Base-by-base conservation (phyloP, 2,888 invertebrate genomes). In the Branchipolynoe longqiensis region DNA sequence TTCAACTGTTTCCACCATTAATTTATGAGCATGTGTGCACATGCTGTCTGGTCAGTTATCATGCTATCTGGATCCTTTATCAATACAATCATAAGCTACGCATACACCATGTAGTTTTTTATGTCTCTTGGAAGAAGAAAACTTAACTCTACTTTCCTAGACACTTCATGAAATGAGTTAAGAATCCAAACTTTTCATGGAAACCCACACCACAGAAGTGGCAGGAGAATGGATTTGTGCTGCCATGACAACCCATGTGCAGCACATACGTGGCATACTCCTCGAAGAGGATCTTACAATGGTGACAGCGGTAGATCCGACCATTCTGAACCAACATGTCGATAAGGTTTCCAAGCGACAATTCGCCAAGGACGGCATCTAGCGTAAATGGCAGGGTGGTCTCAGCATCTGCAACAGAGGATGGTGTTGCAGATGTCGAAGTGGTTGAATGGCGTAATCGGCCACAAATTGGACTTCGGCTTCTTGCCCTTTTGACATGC, bases 91-190 rank as follows among this genome's bases (percentile, higher is more conserved):
- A n/a, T n/a, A n/a, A n/a, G n/a, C n/a, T n/a, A n/a, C n/a, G n/a
- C n/a, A n/a, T n/a, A n/a, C n/a, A n/a, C n/a, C n/a, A n/a, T n/a
- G n/a, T n/a, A n/a, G n/a, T n/a, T n/a, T n/a, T n/a, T n/a, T n/a
- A n/a, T n/a, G n/a, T n/a, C n/a, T n/a, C n/a, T n/a, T n/a, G n/a
- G n/a, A n/a, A n/a, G n/a, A n/a, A n/a, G n/a, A n/a, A n/a, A 8
- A 48, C 12, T 64, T 64, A 3, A 36, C 36, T 25, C 22, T 48
- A 78, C 48, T 78, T 78, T 22, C 78, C 78, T 2, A 78, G 59
- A 62, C 88, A 88, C 54, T 87, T 86, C 84, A 88, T 85, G 33
- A 88, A 88, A 48, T 88, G 88, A 33, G 88, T 84, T 48, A 87
- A 85, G 73, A 88, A 88, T 33, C 87, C 85, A 62, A 88, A 88